Conservation (phyloP, 2,113 vertebrate genomes). For the Cisticola juncidis region DNA sequence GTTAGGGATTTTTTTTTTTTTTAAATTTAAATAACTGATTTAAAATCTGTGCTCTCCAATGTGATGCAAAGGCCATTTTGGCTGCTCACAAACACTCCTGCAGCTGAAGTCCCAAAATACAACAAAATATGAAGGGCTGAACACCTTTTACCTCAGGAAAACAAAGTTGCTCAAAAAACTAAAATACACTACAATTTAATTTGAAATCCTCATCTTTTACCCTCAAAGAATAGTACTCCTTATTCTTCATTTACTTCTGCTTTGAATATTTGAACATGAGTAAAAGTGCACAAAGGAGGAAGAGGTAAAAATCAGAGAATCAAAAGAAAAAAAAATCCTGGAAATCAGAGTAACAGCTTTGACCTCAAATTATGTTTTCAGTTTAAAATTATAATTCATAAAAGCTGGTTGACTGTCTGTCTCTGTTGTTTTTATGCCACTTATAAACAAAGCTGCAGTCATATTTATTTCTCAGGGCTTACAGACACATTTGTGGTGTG, state of each 20-base stretch:
- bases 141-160: background rate
- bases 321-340: background rate
- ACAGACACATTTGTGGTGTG: conserved; percentile 49
- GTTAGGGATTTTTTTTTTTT: background rate
- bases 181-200: background rate
- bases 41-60: background rate
- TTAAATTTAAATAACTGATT: conserved; percentile 28
- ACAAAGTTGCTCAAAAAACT: background rate
- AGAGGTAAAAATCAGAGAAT: background rate
- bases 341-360: conserved; percentile 35
- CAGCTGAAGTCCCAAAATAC: background rate
- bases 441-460: conserved; percentile 57
- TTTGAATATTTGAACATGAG: background rate
- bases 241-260: background rate
- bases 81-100: background rate
- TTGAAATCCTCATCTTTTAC: background rate
- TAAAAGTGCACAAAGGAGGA: background rate
- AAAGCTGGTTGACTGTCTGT: conserved; percentile 42
- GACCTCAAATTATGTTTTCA: conserved; percentile 45
- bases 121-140: background rate
- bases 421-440: conserved; percentile 44
- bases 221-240: background rate
- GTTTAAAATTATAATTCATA: conserved; percentile 47
- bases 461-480: conserved; percentile 29
- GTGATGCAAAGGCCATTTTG: background rate